Percentiles rank a stretch among this genome's conserved stretches.
phyloP scores from a whole-genome alignment of 2,113 vertebrate genomes.

The Ictalurus furcatus region DNA sequence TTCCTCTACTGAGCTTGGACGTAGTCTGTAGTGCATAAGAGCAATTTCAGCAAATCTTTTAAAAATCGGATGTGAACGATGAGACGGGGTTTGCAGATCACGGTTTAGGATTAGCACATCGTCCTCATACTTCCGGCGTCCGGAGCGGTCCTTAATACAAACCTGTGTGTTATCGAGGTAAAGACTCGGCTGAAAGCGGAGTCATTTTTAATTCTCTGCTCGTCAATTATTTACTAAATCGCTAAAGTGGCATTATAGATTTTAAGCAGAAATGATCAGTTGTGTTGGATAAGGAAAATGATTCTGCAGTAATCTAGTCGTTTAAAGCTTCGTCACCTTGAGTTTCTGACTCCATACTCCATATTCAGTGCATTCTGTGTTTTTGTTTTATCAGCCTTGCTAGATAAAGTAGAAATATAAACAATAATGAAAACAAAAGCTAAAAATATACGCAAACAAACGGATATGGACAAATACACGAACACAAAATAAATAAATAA shows the following conservation, averaged over 20 bases:
- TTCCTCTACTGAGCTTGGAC: neutral
- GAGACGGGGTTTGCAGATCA: neutral
- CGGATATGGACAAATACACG: too few relatives aligned
- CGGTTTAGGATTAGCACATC: neutral
- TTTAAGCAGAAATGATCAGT: neutral
- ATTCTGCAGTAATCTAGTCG: neutral
- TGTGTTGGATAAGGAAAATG: neutral
- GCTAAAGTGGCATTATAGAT: neutral
- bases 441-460: too few relatives aligned
- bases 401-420: too few relatives aligned
- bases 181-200: neutral
- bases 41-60: conserved; percentile 15
- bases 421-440: too few relatives aligned
- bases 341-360: neutral
- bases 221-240: conserved; percentile 5
- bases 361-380: too few relatives aligned
- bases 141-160: neutral
- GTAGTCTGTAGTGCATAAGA: neutral
- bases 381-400: neutral
- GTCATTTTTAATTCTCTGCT: neutral
- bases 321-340: neutral
- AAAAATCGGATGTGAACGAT: neutral
- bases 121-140: neutral
- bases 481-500: too few relatives aligned
- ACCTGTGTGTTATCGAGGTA: neutral